These are phyloP conservation scores for Philaenus spumarius DNA, from an alignment of 1,140 invertebrate species.

Conservation along the genomic window DNA sequence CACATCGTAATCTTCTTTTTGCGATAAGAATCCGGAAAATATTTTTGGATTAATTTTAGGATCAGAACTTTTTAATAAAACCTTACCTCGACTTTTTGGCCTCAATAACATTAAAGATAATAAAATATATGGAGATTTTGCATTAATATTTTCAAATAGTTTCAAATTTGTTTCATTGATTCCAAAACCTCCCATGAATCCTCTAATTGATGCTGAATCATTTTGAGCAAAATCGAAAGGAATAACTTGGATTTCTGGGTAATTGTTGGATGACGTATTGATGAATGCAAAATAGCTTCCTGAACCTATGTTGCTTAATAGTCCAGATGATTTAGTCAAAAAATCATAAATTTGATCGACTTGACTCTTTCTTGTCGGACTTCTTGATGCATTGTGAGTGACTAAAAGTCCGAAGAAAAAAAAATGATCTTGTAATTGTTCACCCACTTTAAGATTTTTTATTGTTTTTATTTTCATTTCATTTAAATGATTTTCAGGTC, in stretches of 20 bases:
- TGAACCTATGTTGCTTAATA: background rate
- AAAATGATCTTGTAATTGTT: constrained; percentile 86
- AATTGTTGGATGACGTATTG: constrained; percentile 54
- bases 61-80: constrained; percentile 54
- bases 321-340: constrained; percentile 4
- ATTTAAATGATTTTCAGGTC: constrained; percentile 63
- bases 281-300: background rate
- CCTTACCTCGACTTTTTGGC: constrained; percentile 59
- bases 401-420: no score
- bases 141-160: no score
- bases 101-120: no score
- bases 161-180: no score
- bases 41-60: constrained; percentile 67
- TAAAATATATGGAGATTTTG: no score
- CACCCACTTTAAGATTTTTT: constrained; percentile 62
- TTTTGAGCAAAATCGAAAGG: constrained; percentile 38
- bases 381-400: no score
- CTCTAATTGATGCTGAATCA: constrained; percentile 49
- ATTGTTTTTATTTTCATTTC: constrained; percentile 59
- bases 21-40: constrained; percentile 68
- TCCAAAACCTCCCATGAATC: no score
- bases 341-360: constrained; percentile 39
- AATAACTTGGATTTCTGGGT: constrained; percentile 56
- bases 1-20: constrained; percentile 54
- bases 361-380: constrained; percentile 55